These are phyloP conservation scores for Pygocentrus nattereri DNA, from an alignment of 2,797 vertebrate genomes.

Conservation along the genomic window DNA sequence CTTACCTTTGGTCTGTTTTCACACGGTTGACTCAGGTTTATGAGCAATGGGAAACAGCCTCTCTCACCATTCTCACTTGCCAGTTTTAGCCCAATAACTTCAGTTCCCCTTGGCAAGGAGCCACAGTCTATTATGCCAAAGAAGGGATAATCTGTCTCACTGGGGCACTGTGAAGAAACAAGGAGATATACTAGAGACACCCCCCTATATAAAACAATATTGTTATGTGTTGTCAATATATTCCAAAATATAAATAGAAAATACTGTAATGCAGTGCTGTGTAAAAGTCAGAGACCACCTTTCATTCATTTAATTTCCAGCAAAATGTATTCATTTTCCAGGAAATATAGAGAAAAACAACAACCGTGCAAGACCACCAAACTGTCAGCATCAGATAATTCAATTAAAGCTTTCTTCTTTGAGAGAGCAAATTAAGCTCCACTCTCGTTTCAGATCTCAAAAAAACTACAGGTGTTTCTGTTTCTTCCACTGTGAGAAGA, in stretches of 20 bases:
- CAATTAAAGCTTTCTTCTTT: too few relatives aligned
- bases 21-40: conserved; percentile 69
- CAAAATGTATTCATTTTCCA: too few relatives aligned
- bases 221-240: background rate
- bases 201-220: background rate
- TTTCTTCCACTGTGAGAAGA: too few relatives aligned
- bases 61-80: background rate
- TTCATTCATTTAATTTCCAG: too few relatives aligned
- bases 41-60: conserved; percentile 53
- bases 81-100: conserved; percentile 29
- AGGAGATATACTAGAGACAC: background rate
- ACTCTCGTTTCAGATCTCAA: too few relatives aligned
- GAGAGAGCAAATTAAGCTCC: too few relatives aligned
- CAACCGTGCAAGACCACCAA: background rate
- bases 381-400: too few relatives aligned
- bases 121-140: conserved; percentile 28
- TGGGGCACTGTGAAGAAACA: conserved; percentile 12
- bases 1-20: conserved; percentile 66
- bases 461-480: too few relatives aligned
- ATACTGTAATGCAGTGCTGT: too few relatives aligned
- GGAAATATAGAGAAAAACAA: too few relatives aligned
- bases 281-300: too few relatives aligned
- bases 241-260: background rate
- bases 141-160: conserved; percentile 41
- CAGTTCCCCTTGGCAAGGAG: conserved; percentile 34